Percentiles rank a stretch among this genome's conserved stretches.
phyloP scores from a whole-genome alignment of 1,140 invertebrate species.

The Carposina sasakii region DNA sequence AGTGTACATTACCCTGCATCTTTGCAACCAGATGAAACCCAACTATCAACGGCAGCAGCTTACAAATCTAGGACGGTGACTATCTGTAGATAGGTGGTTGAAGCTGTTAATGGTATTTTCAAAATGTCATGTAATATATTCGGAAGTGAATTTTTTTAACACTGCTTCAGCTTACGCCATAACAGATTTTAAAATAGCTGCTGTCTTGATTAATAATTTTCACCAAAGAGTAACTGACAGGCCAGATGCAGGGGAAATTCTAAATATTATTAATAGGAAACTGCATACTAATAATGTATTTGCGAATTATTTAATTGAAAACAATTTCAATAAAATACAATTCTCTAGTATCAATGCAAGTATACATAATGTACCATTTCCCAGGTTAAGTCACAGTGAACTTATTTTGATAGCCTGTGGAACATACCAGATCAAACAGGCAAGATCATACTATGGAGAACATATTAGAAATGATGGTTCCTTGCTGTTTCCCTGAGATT shows the following conservation, averaged over 20 bases:
- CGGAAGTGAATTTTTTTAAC: not conserved
- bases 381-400: not conserved
- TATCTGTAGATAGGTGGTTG: not conserved
- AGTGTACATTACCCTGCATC: not conserved
- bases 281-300: not conserved
- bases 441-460: conserved; percentile 5
- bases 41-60: not conserved
- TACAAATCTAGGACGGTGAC: not conserved
- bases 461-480: not conserved
- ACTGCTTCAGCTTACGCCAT: not conserved
- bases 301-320: conserved; percentile 8
- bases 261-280: not conserved
- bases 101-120: not conserved
- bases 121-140: not conserved
- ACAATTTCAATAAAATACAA: conserved; percentile 1
- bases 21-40: not conserved
- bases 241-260: not conserved
- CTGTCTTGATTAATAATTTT: not conserved
- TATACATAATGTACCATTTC: conserved; percentile 1
- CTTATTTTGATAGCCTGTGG: not conserved
- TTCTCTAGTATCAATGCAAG: not conserved
- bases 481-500: no score
- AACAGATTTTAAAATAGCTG: conserved; percentile 1
- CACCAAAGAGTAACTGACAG: not conserved
- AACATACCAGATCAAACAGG: conserved; percentile 4